phyloP scores from a whole-genome alignment of 1,140 invertebrate genomes.

The Scaptomyza montana region DNA sequence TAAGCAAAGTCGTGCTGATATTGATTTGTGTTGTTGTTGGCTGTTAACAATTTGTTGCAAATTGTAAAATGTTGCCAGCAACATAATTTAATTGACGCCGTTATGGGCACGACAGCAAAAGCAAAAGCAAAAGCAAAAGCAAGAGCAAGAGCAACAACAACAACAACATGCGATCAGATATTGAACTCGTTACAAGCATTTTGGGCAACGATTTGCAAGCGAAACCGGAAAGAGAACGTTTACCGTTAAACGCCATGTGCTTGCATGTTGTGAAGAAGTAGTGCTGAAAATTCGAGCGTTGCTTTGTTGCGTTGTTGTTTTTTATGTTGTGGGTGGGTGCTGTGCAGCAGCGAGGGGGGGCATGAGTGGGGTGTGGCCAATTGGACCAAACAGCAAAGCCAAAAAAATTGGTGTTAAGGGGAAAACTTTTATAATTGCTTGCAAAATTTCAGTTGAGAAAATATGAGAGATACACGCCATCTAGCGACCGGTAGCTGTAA shows the following conservation, averaged over 20 bases:
- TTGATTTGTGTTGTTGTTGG: slow-evolving; percentile 61
- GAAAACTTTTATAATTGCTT: neutral
- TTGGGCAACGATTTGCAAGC: slow-evolving; percentile 47
- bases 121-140: slow-evolving; percentile 31
- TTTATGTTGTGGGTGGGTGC: too few species aligned
- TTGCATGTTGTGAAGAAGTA: neutral
- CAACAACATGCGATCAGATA: slow-evolving; percentile 43
- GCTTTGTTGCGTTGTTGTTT: too few species aligned
- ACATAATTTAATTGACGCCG: slow-evolving; percentile 81
- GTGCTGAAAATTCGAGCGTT: too few species aligned
- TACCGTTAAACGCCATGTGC: slow-evolving; percentile 19
- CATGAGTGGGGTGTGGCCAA: neutral
- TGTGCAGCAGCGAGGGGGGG: neutral
- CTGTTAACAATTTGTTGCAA: slow-evolving; percentile 81
- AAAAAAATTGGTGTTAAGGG: neutral
- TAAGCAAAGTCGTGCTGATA: slow-evolving; percentile 38
- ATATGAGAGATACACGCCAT: too few species aligned
- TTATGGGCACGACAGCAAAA: slow-evolving; percentile 62
- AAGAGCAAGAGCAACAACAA: too few species aligned
- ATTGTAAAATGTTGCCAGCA: slow-evolving; percentile 79
- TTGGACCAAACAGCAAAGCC: too few species aligned
- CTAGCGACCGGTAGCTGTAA: too few species aligned
- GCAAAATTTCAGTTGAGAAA: neutral
- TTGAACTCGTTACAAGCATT: slow-evolving; percentile 43
- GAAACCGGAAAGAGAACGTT: slow-evolving; percentile 53